Percentiles rank a stretch among this genome's conserved stretches.
phyloP scores from a whole-genome alignment of 2,797 vertebrate genomes.

The Pseudotriccus pelzelni region DNA sequence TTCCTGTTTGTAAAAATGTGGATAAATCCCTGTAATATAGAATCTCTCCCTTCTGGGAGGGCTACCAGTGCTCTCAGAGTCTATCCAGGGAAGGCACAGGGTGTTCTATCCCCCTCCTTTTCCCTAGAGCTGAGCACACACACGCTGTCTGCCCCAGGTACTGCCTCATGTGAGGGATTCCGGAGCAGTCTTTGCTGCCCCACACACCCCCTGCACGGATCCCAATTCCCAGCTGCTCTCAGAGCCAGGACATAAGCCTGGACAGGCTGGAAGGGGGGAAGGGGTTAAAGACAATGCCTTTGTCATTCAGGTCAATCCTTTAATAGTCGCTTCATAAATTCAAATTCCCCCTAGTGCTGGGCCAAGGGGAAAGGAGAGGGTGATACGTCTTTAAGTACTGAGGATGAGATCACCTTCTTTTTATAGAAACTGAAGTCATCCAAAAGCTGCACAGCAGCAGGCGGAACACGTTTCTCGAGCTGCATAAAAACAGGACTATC shows the following conservation, averaged over 20 bases:
- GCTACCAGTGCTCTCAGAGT: background rate
- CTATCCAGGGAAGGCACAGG: background rate
- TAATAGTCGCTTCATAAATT: background rate
- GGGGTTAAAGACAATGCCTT: background rate
- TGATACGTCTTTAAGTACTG: conserved; percentile 46
- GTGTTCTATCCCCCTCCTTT: fast-evolving
- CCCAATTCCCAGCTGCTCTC: background rate
- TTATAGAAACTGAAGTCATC: conserved; percentile 61
- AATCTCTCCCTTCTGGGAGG: background rate
- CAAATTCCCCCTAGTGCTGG: background rate
- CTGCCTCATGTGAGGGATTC: background rate
- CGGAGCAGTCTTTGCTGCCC: background rate
- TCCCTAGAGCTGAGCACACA: background rate
- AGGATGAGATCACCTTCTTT: conserved; percentile 59
- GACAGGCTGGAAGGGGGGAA: background rate
- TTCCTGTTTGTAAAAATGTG: background rate
- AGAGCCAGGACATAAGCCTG: background rate
- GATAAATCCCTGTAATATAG: background rate
- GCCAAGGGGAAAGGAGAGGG: background rate
- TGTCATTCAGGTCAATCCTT: background rate
- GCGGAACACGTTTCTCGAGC: background rate
- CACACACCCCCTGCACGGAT: background rate
- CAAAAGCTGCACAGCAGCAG: conserved; percentile 34
- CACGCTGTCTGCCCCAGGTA: background rate
- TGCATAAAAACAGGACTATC: background rate